phyloP scores from a whole-genome alignment of 2,888 invertebrate species.

The Diaphora mendica region DNA sequence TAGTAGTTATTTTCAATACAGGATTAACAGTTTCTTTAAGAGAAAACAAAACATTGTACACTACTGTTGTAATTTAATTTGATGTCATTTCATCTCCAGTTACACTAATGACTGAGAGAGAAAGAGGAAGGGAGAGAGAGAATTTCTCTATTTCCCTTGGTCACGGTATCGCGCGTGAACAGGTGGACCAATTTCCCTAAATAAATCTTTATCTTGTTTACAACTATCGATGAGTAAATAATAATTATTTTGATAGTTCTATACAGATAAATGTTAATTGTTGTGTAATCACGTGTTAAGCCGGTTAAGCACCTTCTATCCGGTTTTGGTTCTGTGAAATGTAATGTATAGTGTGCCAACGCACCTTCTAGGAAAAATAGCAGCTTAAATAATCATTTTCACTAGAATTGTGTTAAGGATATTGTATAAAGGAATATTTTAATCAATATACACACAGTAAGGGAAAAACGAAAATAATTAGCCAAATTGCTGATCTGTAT shows the following conservation, averaged over 20 bases:
- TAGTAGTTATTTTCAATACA: not conserved
- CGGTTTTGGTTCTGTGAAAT: constrained; percentile 44
- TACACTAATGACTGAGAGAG: not conserved
- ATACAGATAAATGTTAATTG: constrained; percentile 33
- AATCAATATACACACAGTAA: constrained; percentile 13
- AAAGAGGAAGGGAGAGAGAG: too few species aligned
- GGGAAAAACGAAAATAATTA: constrained; percentile 19
- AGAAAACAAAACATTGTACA: too few species aligned
- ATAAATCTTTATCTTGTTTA: too few species aligned
- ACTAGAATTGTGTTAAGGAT: constrained; percentile 15
- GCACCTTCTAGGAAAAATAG: constrained; percentile 37
- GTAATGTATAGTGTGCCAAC: constrained; percentile 19
- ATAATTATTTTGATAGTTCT: not conserved
- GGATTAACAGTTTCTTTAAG: too few species aligned
- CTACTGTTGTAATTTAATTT: not conserved
- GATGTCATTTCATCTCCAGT: not conserved
- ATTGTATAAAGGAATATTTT: constrained; percentile 16
- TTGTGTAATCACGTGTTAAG: constrained; percentile 27
- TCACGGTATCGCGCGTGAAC: too few species aligned
- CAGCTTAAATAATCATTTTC: constrained; percentile 11
- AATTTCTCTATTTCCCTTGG: too few species aligned
- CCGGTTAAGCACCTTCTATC: constrained; percentile 35
- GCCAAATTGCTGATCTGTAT: constrained; percentile 18
- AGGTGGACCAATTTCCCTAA: too few species aligned
- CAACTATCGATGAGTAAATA: too few species aligned